Conservation (phyloP, 2,888 invertebrate genomes). For the Syrphus vitripennis region DNA sequence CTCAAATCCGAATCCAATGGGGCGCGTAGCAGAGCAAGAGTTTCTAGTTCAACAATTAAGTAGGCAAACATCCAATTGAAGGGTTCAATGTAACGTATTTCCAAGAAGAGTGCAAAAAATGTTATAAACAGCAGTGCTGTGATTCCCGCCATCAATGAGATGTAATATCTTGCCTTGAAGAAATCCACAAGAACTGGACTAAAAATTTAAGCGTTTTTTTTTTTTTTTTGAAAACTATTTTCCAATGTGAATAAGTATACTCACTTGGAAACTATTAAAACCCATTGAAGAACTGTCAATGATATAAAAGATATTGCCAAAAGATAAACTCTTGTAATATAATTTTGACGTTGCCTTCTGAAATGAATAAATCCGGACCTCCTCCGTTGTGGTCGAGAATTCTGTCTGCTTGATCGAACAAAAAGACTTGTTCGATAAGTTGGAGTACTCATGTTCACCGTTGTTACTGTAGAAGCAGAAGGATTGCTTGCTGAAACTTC, state of each 20-base stretch:
- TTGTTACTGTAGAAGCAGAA: background rate
- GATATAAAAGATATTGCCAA: background rate
- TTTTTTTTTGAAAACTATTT: background rate
- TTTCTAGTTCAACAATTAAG: constrained; percentile 24
- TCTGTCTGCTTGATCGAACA: background rate
- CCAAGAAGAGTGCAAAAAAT: background rate
- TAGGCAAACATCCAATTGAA: constrained; percentile 27
- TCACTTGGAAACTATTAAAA: constrained; percentile 27
- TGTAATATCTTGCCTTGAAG: background rate
- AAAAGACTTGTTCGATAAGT: background rate
- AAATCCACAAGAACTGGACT: background rate
- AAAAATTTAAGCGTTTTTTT: background rate
- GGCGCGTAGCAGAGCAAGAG: background rate
- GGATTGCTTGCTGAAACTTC: background rate
- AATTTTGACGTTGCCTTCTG: background rate
- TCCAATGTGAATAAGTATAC: too few relatives aligned
- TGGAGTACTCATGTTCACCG: background rate
- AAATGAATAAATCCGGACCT: background rate
- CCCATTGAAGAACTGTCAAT: constrained; percentile 14
- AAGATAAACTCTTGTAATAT: constrained; percentile 18
- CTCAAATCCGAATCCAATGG: background rate
- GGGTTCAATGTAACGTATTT: constrained; percentile 19
- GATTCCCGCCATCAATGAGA: background rate
- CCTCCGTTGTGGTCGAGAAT: background rate
- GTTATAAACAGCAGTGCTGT: constrained; percentile 1